These are phyloP conservation scores for Lycaon pictus DNA, from an alignment of 2,113 vertebrate species.

Conservation along the genomic window DNA sequence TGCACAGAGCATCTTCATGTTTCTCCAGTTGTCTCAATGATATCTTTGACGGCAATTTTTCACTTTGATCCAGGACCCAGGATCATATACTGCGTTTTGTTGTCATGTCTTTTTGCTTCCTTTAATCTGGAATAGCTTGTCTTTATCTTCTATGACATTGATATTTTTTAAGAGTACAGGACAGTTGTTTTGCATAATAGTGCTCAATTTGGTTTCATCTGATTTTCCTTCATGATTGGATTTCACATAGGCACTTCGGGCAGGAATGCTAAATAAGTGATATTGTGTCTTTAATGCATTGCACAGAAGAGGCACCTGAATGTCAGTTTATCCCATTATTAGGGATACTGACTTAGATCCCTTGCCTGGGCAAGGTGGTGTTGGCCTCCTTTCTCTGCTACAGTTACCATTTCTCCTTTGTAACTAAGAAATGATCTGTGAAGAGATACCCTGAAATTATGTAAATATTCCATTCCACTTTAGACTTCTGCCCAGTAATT, in stretches of 20 bases:
- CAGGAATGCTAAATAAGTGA: slow-evolving; percentile 43
- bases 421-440: slow-evolving; percentile 47
- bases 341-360: background rate
- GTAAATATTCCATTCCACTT: background rate
- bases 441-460: background rate
- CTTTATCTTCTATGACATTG: slow-evolving; percentile 52
- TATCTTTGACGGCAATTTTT: background rate
- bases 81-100: slow-evolving; percentile 8
- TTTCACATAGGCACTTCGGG: slow-evolving; percentile 56
- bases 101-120: slow-evolving; percentile 46
- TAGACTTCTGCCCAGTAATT: slow-evolving; percentile 21
- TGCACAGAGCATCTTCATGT: background rate
- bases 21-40: background rate
- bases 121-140: slow-evolving; percentile 48
- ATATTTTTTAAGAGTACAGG: slow-evolving; percentile 35
- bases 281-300: slow-evolving; percentile 4
- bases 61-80: background rate
- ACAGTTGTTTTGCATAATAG: slow-evolving; percentile 38
- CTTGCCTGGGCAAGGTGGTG: background rate
- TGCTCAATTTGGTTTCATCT: slow-evolving; percentile 54
- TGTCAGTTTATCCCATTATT: slow-evolving; percentile 24
- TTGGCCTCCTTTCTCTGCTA: background rate
- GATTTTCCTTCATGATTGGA: slow-evolving; percentile 55
- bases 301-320: background rate
- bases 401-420: slow-evolving; percentile 9